Evolutionary conservation across 2,113 vertebrate species (phyloP).

Genomic region (Hippopotamus amphibius): DNA sequence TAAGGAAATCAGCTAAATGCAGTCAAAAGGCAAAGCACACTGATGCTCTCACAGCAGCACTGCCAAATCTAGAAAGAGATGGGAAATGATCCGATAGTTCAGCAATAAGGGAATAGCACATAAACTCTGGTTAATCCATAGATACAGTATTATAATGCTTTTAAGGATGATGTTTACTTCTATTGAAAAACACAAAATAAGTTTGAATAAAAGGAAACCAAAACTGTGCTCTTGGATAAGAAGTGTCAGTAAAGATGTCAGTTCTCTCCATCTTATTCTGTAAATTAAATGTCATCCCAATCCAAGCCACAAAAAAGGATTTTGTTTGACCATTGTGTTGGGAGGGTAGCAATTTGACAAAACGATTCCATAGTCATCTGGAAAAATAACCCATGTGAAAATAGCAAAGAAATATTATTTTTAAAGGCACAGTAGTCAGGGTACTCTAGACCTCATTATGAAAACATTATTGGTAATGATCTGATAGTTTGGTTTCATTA

Average conservation of each 20-base stretch:
- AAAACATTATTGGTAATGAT: neutral
- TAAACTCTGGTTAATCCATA: neutral
- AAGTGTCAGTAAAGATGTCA: neutral
- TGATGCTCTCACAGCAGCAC: neutral
- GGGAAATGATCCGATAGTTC: neutral
- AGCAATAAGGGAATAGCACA: neutral
- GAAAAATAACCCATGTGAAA: neutral
- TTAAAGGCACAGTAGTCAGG: neutral
- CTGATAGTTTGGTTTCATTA: neutral
- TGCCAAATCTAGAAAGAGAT: neutral
- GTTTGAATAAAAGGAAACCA: neutral
- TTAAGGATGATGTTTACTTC: neutral
- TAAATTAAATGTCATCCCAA: neutral
- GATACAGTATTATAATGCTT: neutral
- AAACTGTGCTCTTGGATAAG: neutral
- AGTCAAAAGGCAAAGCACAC: neutral
- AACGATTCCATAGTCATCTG: neutral
- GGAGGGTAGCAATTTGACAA: conserved; percentile 1
- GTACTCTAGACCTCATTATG: neutral
- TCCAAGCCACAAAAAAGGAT: neutral
- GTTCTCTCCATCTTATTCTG: neutral
- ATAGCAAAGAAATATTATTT: neutral
- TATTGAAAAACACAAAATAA: conserved; percentile 29
- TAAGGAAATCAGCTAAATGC: conserved; percentile 40
- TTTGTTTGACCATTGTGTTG: neutral